Conservation (phyloP, 2,888 invertebrate genomes). For the Drosophila affinis region DNA sequence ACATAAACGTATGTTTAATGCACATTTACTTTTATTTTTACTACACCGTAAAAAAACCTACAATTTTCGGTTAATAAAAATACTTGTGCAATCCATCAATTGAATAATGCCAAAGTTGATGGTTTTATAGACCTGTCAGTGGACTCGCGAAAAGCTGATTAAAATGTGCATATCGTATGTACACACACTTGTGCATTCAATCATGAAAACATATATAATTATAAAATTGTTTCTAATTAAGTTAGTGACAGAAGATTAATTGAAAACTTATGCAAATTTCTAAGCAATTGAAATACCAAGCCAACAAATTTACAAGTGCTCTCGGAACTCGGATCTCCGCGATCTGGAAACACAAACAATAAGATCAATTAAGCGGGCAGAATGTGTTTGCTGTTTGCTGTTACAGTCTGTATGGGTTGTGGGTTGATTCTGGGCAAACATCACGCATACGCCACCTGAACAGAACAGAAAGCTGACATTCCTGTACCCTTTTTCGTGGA, state of each 20-base stretch:
- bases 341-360: slow-evolving; percentile 27
- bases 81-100: neutral
- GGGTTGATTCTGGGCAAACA: slow-evolving; percentile 8
- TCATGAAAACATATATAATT: slow-evolving; percentile 25
- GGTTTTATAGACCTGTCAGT: slow-evolving; percentile 3
- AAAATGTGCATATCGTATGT: slow-evolving; percentile 25
- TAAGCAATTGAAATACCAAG: neutral
- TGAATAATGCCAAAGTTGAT: slow-evolving; percentile 22
- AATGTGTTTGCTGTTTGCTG: slow-evolving; percentile 13
- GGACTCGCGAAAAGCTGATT: slow-evolving; percentile 8
- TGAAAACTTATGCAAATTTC: slow-evolving; percentile 22
- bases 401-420: neutral
- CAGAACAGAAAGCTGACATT: slow-evolving; percentile 22
- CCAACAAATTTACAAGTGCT: slow-evolving; percentile 15
- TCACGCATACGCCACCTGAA: slow-evolving; percentile 56
- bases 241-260: slow-evolving; percentile 42
- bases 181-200: neutral
- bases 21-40: too few relatives aligned
- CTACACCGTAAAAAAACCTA: neutral
- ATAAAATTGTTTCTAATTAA: slow-evolving; percentile 29
- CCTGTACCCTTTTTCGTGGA: slow-evolving; percentile 54
- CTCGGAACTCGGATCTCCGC: slow-evolving; percentile 1
- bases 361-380: slow-evolving; percentile 27
- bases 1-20: neutral
- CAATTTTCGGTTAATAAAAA: neutral